These are phyloP conservation scores for Drosophila eugracilis DNA, from an alignment of 1,140 invertebrate species.

Conservation along the genomic window DNA sequence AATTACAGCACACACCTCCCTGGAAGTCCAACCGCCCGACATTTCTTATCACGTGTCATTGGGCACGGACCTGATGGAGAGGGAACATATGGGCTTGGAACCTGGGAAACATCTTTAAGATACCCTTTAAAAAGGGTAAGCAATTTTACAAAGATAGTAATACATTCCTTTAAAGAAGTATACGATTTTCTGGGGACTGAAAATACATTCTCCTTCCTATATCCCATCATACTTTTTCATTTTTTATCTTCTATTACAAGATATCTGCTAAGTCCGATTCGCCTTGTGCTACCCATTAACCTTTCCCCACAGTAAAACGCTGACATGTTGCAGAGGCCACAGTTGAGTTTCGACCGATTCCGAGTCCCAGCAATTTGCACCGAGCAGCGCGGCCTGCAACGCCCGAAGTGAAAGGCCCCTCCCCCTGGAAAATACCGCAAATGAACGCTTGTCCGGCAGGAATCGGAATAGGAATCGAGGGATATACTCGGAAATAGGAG, in stretches of 20 bases:
- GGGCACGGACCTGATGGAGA: constrained; percentile 14
- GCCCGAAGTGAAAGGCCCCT: constrained; percentile 25
- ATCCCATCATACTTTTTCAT: too few relatives aligned
- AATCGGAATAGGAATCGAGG: constrained; percentile 7
- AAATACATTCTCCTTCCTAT: too few relatives aligned
- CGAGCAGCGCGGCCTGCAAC: constrained; percentile 33
- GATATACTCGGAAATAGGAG: background rate
- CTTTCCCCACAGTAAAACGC: constrained; percentile 56
- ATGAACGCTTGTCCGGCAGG: constrained; percentile 67
- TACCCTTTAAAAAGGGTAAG: background rate
- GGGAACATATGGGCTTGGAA: background rate
- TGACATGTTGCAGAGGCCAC: constrained; percentile 69
- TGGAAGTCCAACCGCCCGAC: constrained; percentile 36
- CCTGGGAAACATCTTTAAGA: rapidly evolving
- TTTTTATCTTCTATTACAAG: too few relatives aligned
- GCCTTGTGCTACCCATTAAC: background rate
- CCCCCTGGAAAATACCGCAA: constrained; percentile 59
- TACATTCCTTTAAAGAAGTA: too few relatives aligned
- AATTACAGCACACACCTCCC: constrained; percentile 38
- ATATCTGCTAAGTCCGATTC: background rate
- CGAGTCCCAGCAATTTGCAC: constrained; percentile 68
- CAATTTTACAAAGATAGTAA: too few relatives aligned
- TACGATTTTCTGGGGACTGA: too few relatives aligned
- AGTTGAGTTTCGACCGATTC: constrained; percentile 33
- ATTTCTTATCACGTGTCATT: constrained; percentile 82